Conservation (phyloP, 1,140 invertebrate genomes). For the Agrypnia vestita region DNA sequence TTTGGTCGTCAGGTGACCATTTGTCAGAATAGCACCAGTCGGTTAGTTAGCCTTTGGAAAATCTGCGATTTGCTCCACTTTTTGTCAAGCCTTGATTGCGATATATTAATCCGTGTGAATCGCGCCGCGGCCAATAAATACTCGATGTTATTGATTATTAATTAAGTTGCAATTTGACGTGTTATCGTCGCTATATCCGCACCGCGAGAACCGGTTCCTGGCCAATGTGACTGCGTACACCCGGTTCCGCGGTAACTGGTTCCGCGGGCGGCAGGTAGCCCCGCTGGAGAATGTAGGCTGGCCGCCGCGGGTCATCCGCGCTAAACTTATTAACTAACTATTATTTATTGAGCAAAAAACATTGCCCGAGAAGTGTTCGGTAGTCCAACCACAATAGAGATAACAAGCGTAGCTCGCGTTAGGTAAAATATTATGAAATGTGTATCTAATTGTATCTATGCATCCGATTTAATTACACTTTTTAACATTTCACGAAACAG, state of each 20-base stretch:
- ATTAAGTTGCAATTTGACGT: constrained; percentile 45
- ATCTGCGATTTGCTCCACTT: constrained; percentile 19
- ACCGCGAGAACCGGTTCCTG: constrained; percentile 13
- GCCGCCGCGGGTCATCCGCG: constrained; percentile 18
- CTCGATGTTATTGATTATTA: constrained; percentile 39
- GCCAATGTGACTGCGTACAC: background rate
- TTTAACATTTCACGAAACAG: too few species aligned
- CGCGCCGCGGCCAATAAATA: constrained; percentile 37
- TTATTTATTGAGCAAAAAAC: constrained; percentile 1
- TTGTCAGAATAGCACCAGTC: background rate
- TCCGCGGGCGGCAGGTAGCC: constrained; percentile 16
- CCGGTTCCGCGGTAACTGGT: constrained; percentile 37
- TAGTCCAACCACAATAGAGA: too few species aligned
- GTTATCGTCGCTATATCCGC: constrained; percentile 35
- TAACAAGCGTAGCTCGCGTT: too few species aligned
- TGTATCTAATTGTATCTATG: too few species aligned
- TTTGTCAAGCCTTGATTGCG: constrained; percentile 37
- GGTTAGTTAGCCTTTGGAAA: background rate
- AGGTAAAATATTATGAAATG: too few species aligned
- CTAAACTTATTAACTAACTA: constrained; percentile 7
- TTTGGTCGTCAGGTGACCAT: background rate
- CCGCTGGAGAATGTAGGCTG: background rate
- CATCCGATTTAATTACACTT: too few species aligned
- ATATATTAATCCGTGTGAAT: constrained; percentile 42
- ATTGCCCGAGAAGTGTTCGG: background rate